Evolutionary conservation across 92 coral and sea anemone species (phyloP).

Genomic region (Zoanthus sociatus): DNA sequence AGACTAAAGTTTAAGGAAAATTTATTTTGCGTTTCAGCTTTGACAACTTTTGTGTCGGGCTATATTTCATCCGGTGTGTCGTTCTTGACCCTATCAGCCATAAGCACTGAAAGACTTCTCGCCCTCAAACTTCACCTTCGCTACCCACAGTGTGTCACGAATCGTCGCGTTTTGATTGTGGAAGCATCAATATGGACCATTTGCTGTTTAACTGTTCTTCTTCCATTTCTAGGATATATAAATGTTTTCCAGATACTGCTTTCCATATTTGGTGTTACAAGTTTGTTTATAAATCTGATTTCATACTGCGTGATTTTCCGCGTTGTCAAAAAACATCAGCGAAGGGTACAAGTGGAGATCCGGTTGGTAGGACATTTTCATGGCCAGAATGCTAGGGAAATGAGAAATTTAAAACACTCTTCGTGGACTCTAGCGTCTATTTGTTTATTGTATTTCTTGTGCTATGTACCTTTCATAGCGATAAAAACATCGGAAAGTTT

Average conservation of each 20-base stretch:
- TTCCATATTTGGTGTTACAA: slow-evolving; percentile 21
- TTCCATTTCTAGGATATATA: slow-evolving; percentile 11
- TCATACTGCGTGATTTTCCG: slow-evolving; percentile 27
- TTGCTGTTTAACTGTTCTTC: slow-evolving; percentile 18
- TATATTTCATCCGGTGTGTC: slow-evolving; percentile 33
- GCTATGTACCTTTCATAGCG: slow-evolving; percentile 39
- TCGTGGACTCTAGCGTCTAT: slow-evolving; percentile 31
- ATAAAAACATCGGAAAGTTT: slow-evolving; percentile 28
- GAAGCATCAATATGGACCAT: slow-evolving; percentile 21
- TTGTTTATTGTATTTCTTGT: slow-evolving; percentile 31
- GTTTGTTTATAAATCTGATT: slow-evolving; percentile 26
- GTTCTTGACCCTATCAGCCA: slow-evolving; percentile 35
- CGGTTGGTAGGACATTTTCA: slow-evolving; percentile 31
- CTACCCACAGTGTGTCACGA: slow-evolving; percentile 13
- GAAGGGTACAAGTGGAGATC: slow-evolving; percentile 4
- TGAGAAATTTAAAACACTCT: slow-evolving; percentile 25
- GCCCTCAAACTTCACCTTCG: slow-evolving; percentile 39
- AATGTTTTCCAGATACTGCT: slow-evolving; percentile 13
- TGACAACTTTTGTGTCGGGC: slow-evolving; percentile 43
- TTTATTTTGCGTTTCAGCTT: slow-evolving; percentile 16
- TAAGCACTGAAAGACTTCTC: slow-evolving; percentile 33
- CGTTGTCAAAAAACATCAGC: slow-evolving; percentile 32
- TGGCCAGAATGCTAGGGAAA: slow-evolving; percentile 13
- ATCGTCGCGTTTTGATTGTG: background rate
- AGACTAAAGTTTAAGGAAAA: background rate